These are phyloP conservation scores for Microchrysa polita DNA, from an alignment of 2,888 invertebrate species.

Conservation along the genomic window DNA sequence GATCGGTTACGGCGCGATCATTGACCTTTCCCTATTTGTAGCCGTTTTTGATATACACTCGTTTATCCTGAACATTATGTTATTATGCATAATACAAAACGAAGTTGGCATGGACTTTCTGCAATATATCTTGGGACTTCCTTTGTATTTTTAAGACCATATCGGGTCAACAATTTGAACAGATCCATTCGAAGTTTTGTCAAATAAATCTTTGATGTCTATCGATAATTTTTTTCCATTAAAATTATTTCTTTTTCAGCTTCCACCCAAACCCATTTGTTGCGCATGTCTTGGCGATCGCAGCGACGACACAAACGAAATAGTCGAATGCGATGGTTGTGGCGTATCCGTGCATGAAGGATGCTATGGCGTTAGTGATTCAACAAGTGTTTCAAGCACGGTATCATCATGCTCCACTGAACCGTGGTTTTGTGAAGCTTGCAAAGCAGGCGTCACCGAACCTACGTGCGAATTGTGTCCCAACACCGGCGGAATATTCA, in stretches of 20 bases:
- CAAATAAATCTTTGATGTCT: too few relatives aligned
- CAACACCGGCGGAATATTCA: constrained; percentile 89
- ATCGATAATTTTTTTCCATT: too few relatives aligned
- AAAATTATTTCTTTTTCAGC: constrained; percentile 42
- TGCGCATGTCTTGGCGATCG: constrained; percentile 92
- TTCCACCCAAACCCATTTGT: constrained; percentile 81
- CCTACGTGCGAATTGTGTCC: constrained; percentile 97
- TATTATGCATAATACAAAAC: too few relatives aligned
- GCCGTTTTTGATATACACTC: too few relatives aligned
- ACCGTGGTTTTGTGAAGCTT: constrained; percentile 99
- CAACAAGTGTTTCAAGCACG: constrained; percentile 89
- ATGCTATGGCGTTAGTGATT: constrained; percentile 94
- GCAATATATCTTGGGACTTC: too few relatives aligned
- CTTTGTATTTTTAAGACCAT: too few relatives aligned
- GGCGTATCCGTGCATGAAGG: constrained; percentile 97
- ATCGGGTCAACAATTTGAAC: too few relatives aligned
- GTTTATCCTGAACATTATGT: too few relatives aligned
- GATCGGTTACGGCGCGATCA: too few relatives aligned
- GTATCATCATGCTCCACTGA: constrained; percentile 95
- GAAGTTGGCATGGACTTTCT: too few relatives aligned
- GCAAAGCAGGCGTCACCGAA: constrained; percentile 87
- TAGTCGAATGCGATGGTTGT: constrained; percentile 97
- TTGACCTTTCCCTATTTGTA: too few relatives aligned
- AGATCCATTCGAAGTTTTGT: too few relatives aligned
- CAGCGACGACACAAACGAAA: constrained; percentile 94